Base-by-base conservation (phyloP, 1,140 invertebrate genomes). In the Aphelinus atriplicis region DNA sequence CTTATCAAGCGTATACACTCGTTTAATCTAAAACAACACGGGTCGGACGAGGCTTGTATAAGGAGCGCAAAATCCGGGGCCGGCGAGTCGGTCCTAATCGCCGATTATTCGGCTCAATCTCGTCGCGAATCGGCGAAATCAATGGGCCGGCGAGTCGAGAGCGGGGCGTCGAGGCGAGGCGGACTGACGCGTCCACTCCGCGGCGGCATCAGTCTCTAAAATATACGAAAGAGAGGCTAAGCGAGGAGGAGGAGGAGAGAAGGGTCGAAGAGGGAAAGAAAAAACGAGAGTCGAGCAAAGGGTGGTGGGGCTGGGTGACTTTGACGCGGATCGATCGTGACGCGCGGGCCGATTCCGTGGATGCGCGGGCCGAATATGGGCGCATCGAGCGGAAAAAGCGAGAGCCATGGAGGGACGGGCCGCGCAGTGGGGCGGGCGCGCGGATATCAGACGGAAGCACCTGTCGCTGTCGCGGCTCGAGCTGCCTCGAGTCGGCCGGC, bases 381-480 rank as follows among this genome's bases (percentile, higher is more conserved):
- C 47, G 1, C 46, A 26, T 63, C 63, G 53, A 6, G 7, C 43
- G 3, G 60, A 9, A 61, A 46, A 61, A 61, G 26, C 42, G 26
- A 61, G 48, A 7, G 63, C 26, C 26, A 47, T 10, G 42, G 50
- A 5, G 50, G 7, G 51, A 55, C n/a, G 42, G 26, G 2, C 26
- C 51, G 48, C 53, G 51, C 3, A 50, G 2, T 2, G 65, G 65
- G 47, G 7, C 62, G 62, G 50, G 10, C 63, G 47, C 57, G 7
- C 75, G 65, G 26, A 26, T 57, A 78, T 63, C 80, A 69, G 79
- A 81, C 83, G 81, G 83, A 82, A 84, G 83, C 83, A 84, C 83
- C 84, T 85, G 84, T 80, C 83, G 82, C 80, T 82, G 78, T 81
- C 81, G 81, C 78, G 80, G 82, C 77, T 63, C 78, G 7, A 56